Conservation (phyloP, 2,113 vertebrate species). For the Isichthys henryi region DNA sequence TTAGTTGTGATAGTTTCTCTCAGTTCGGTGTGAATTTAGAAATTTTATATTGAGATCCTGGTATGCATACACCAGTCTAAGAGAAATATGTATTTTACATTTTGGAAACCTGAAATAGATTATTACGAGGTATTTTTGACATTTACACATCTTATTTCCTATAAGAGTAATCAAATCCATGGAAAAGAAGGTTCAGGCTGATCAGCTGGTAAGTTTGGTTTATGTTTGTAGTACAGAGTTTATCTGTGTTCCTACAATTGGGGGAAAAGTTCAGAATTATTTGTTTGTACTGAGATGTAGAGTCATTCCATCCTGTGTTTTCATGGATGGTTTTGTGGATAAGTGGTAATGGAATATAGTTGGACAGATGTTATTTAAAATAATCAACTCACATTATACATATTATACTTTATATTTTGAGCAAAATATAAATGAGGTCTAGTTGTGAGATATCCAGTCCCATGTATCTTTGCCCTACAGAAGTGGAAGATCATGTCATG, state of each 20-base stretch:
- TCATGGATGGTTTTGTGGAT: background rate
- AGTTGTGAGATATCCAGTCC: background rate
- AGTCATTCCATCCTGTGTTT: background rate
- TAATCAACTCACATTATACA: background rate
- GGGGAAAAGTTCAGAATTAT: background rate
- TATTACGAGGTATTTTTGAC: background rate
- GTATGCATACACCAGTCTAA: background rate
- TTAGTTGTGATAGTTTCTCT: background rate
- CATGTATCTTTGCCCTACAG: slow-evolving; percentile 55
- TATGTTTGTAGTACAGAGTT: background rate
- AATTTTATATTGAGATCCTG: background rate
- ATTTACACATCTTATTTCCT: background rate
- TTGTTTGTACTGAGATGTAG: background rate
- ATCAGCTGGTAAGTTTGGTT: slow-evolving; percentile 78
- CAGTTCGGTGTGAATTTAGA: background rate
- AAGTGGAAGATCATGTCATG: slow-evolving; percentile 98
- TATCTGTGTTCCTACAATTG: background rate
- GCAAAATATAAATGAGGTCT: background rate
- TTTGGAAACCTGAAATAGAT: background rate
- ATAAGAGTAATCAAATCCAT: slow-evolving; percentile 76
- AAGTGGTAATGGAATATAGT: background rate
- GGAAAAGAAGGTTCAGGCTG: slow-evolving; percentile 76
- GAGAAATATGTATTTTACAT: background rate
- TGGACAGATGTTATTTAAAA: background rate
- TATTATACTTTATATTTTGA: background rate